These are phyloP conservation scores for Nasonia giraulti DNA, from an alignment of 1,140 invertebrate species.

Conservation along the genomic window DNA sequence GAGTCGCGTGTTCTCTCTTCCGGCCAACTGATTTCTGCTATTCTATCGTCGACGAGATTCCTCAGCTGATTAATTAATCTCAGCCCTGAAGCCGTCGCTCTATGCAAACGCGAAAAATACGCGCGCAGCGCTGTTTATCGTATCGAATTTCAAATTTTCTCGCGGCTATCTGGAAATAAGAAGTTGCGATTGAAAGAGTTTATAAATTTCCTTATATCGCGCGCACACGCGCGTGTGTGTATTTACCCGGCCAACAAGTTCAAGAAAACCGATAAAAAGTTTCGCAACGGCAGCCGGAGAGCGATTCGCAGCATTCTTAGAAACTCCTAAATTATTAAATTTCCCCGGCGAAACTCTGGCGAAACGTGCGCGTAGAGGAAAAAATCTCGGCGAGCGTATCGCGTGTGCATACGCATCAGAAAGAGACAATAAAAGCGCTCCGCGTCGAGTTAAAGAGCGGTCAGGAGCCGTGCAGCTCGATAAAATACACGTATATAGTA, in stretches of 20 bases:
- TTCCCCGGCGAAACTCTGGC: neutral
- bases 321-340: conserved; percentile 50
- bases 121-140: conserved; percentile 10
- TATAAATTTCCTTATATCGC: conserved; percentile 62
- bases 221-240: conserved; percentile 59
- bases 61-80: conserved; percentile 41
- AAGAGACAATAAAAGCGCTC: neutral
- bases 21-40: conserved; percentile 24
- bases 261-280: conserved; percentile 52
- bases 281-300: neutral
- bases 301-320: conserved; percentile 10
- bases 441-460: neutral
- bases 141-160: conserved; percentile 33
- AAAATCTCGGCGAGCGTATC: neutral
- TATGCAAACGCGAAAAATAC: neutral
- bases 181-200: conserved; percentile 49
- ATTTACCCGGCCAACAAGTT: neutral
- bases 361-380: neutral
- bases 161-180: neutral
- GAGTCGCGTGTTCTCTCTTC: conserved; percentile 30
- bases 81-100: neutral
- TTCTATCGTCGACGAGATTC: conserved; percentile 34
- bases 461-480: neutral
- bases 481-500: neutral
- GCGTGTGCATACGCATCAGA: too few species aligned